Base-by-base conservation (phyloP, 2,113 vertebrate species). In the Hippopotamus amphibius region DNA sequence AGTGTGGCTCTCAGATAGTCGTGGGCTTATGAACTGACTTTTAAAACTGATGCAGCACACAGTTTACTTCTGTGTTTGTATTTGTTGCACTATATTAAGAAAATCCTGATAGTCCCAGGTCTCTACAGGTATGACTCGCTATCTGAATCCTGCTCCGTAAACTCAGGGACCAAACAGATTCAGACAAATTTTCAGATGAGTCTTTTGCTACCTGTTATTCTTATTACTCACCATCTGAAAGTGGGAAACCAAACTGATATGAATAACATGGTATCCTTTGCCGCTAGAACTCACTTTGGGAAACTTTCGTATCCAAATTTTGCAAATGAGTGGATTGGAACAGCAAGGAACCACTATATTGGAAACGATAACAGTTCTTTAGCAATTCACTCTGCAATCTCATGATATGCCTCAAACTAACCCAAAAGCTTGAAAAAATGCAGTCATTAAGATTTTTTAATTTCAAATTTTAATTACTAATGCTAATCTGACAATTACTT, bases 381-480 rank as follows among this genome's bases (percentile, higher is more conserved):
- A 92, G 65, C 10, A 66, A 66, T 92, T 53, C 63, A 53, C 85
- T 92, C 30, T 93, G 68, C 71, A n/a, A 84, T 84, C 33, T 66
- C 21, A 30, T 10, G 12, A 69, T 80, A 90, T 84, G 37, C 33
- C 50, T 96, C 63, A 96, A 81, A 76, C 2, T 88, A 63, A 86
- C 3, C 71, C 46, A 90, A 92, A 96, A 30, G 33, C 26, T 91
- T 74, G n/a, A 43, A 91, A 80, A 69, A 88, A 63, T 55, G 2
- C 24, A 76, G 46, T 68, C 43, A 43, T 85, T 43, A 77, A 66
- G n/a, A 81, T 59, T 72, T 63, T 79, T 68, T 19, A 55, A 85
- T 87, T 94, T 92, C 26, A 74, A 93, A 87, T 83, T 82, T 88
- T 84, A 65, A 74, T 80, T 59, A 86, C 33, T 89, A 68, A 71